Percentiles rank a stretch among this genome's conserved stretches.
These are phyloP conservation scores for Columba livia DNA, from an alignment of 2,113 vertebrate species.

Conservation along the genomic window DNA sequence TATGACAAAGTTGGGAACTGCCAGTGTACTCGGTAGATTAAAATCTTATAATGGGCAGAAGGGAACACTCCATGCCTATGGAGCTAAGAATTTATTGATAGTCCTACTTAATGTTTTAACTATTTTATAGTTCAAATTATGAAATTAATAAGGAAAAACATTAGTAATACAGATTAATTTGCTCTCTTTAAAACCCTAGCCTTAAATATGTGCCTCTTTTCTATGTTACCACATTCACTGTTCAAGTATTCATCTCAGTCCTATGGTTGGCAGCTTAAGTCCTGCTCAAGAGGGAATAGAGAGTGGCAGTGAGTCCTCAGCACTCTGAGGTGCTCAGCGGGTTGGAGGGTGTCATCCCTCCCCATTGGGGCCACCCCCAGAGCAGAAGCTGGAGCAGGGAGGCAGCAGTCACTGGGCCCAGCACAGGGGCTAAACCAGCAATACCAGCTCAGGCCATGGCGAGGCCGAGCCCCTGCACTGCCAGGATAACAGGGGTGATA, in stretches of 20 bases:
- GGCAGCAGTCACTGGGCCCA: not conserved
- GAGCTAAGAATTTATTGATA: not conserved
- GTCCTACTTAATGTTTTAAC: not conserved
- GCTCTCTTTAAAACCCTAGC: not conserved
- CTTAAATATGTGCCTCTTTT: not conserved
- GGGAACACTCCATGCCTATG: accelerated
- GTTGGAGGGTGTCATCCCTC: not conserved
- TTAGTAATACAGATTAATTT: not conserved
- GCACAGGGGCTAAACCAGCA: accelerated
- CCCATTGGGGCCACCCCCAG: not conserved
- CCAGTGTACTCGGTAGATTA: not conserved
- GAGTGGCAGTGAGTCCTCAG: not conserved
- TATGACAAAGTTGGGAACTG: not conserved
- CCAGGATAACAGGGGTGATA: not conserved
- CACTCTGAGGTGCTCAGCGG: not conserved
- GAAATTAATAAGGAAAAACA: not conserved
- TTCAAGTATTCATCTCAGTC: not conserved
- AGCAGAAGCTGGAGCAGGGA: not conserved
- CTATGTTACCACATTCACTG: accelerated
- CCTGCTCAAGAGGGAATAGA: not conserved
- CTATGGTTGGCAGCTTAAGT: not conserved
- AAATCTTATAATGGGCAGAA: not conserved
- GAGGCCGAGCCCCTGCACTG: not conserved
- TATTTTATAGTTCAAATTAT: not conserved
- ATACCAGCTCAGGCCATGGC: no score